Percentiles rank a stretch among this genome's conserved stretches.
Conservation (phyloP, 2,888 invertebrate genomes). For the Diaphora mendica region DNA sequence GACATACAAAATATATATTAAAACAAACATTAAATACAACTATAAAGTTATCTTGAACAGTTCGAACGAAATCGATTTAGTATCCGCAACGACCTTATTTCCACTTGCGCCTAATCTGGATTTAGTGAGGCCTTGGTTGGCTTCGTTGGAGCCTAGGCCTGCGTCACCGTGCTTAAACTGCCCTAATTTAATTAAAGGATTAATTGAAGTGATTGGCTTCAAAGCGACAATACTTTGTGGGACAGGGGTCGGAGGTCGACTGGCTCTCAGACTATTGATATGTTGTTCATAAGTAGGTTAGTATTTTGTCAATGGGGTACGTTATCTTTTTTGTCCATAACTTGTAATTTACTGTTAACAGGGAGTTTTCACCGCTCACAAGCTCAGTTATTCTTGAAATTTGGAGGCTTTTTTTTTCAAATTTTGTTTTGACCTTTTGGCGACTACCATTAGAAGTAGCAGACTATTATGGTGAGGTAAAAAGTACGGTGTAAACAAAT, state of each 20-base stretch:
- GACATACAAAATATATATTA: background rate
- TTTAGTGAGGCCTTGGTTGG: slow-evolving; percentile 58
- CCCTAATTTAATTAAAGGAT: slow-evolving; percentile 53
- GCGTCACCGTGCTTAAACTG: slow-evolving; percentile 39
- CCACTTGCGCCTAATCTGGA: slow-evolving; percentile 60
- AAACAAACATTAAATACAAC: background rate
- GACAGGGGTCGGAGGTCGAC: background rate
- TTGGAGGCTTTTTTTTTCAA: no score
- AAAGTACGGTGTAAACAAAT: background rate
- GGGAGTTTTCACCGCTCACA: background rate
- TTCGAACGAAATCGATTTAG: slow-evolving; percentile 42
- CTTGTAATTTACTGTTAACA: background rate
- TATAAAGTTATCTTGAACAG: background rate
- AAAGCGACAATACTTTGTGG: slow-evolving; percentile 10
- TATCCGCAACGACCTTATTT: slow-evolving; percentile 62
- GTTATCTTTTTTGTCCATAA: background rate
- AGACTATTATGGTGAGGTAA: background rate
- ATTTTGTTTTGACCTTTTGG: background rate
- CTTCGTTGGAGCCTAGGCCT: slow-evolving; percentile 40
- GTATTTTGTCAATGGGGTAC: background rate
- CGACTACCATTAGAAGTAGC: background rate
- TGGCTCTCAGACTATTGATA: no score
- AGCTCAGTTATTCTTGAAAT: background rate
- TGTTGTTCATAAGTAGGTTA: no score
- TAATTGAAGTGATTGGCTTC: slow-evolving; percentile 32